phyloP scores from a whole-genome alignment of 2,888 invertebrate species.

The Conus canariensis region DNA sequence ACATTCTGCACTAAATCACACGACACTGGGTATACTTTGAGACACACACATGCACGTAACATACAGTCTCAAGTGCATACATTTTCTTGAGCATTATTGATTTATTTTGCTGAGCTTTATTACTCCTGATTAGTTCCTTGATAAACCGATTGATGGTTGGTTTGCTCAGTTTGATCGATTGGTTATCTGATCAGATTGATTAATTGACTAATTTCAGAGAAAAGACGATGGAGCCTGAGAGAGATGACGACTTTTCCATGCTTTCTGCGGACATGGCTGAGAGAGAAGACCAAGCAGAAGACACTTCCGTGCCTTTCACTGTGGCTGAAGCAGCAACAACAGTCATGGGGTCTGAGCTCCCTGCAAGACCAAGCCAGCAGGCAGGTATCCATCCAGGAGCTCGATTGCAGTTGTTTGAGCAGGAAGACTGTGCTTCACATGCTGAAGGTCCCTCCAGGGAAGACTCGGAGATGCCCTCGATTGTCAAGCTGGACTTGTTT shows the following conservation, averaged over 20 bases:
- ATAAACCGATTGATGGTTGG: no score
- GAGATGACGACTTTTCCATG: background rate
- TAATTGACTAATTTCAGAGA: no score
- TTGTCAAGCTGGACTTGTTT: background rate
- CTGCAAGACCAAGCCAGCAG: background rate
- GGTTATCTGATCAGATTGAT: no score
- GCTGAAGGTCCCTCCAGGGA: background rate
- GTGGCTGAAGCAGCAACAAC: background rate
- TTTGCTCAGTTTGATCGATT: no score
- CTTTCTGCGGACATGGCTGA: background rate
- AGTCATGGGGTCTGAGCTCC: background rate
- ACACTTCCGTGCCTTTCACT: background rate
- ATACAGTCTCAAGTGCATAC: no score
- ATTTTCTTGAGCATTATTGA: no score
- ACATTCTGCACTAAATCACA: no score
- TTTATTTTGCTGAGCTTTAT: background rate
- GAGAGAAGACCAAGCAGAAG: no score
- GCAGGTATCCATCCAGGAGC: background rate
- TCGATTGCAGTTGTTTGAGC: constrained; percentile 1
- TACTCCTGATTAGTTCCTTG: background rate
- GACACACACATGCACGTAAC: no score
- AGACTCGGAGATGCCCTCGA: background rate
- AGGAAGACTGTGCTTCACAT: background rate
- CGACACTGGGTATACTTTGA: no score
- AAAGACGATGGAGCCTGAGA: background rate